Evolutionary conservation across 2,113 vertebrate species (phyloP).

Genomic region (Camelus dromedarius): DNA sequence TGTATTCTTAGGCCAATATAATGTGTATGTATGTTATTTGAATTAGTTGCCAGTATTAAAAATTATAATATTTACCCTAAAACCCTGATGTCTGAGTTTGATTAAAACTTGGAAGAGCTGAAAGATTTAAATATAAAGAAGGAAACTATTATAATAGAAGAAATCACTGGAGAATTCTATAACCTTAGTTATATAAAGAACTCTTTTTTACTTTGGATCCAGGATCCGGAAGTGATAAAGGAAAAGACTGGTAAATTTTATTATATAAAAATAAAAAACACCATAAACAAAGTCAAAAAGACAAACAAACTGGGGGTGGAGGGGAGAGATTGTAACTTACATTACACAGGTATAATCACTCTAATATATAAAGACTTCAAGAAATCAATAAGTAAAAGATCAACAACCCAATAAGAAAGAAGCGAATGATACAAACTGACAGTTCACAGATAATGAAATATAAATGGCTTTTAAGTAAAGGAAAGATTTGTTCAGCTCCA

Average conservation of each 20-base stretch:
- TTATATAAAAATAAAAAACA: not conserved
- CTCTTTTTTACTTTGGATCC: not conserved
- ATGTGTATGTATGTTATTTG: not conserved
- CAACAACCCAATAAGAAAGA: not conserved
- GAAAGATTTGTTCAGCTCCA: not conserved
- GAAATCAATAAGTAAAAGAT: slow-evolving; percentile 13
- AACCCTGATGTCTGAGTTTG: not conserved
- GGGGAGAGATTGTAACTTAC: not conserved
- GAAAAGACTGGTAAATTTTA: slow-evolving; percentile 22
- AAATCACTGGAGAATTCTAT: slow-evolving; percentile 6
- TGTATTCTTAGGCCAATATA: not conserved
- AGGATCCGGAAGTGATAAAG: not conserved
- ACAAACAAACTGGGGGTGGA: not conserved
- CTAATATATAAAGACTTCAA: not conserved
- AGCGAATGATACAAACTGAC: not conserved
- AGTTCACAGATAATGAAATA: not conserved
- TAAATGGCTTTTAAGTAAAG: not conserved
- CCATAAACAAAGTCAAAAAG: not conserved
- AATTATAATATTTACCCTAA: not conserved
- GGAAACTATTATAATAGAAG: not conserved
- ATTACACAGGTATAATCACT: not conserved
- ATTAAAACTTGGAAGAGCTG: slow-evolving; percentile 39
- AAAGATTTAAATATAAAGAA: slow-evolving; percentile 16
- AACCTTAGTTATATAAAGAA: not conserved
- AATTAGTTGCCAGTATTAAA: slow-evolving; percentile 38